phyloP scores from a whole-genome alignment of 2,797 vertebrate genomes.

The Vireo griseus region DNA sequence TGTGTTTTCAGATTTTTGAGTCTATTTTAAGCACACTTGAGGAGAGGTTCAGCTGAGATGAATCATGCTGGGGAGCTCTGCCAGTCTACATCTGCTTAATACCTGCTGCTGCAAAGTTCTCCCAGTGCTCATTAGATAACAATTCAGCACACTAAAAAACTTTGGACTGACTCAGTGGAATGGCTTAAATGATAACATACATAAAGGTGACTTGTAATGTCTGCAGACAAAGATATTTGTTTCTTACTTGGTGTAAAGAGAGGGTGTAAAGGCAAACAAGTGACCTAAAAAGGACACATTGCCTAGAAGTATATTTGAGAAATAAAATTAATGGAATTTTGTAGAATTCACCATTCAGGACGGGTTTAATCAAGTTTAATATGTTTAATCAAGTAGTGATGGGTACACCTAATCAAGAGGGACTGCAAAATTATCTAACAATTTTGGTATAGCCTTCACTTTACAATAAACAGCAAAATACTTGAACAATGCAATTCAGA shows the following conservation, averaged over 20 bases:
- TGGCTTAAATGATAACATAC: not conserved
- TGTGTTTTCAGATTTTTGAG: not conserved
- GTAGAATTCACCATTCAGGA: not conserved
- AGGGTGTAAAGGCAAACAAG: not conserved
- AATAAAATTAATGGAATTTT: not conserved
- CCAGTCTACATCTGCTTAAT: not conserved
- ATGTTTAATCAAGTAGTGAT: not conserved
- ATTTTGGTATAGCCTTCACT: not conserved
- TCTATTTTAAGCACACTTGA: not conserved
- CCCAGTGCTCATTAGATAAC: not conserved
- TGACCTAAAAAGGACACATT: fast-evolving
- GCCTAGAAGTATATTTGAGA: not conserved
- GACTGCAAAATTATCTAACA: not conserved
- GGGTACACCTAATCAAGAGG: not conserved
- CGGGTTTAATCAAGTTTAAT: not conserved
- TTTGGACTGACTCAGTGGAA: not conserved
- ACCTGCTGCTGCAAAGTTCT: not conserved
- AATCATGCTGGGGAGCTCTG: not conserved
- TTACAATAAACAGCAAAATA: not conserved
- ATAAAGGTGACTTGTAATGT: not conserved
- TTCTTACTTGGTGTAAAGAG: not conserved
- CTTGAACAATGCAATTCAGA: not conserved
- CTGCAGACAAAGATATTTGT: not conserved
- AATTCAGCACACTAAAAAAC: not conserved
- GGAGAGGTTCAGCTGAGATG: not conserved